Evolutionary conservation across 2,113 vertebrate species (phyloP).

Genomic region (Leptodactylus fuscus): DNA sequence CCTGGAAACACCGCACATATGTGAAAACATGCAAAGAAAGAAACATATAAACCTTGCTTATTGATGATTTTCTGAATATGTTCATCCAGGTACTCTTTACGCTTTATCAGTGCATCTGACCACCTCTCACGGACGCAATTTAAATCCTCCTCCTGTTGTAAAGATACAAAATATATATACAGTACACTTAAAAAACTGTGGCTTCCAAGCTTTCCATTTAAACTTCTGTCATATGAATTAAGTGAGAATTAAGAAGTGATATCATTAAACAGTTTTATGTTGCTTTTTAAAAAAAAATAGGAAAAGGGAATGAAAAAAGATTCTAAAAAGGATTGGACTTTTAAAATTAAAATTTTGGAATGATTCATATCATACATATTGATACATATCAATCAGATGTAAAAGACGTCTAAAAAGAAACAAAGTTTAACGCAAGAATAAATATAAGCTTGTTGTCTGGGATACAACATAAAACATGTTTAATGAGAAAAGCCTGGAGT

Average conservation of each 20-base stretch:
- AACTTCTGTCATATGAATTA: neutral
- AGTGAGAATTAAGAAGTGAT: constrained; percentile 43
- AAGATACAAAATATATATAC: constrained; percentile 45
- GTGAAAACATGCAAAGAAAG: neutral
- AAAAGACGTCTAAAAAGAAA: too few species aligned
- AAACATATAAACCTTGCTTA: constrained; percentile 82
- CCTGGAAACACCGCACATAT: too few species aligned
- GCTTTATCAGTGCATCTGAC: constrained; percentile 95
- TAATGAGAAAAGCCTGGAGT: constrained; percentile 31
- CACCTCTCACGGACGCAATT: constrained; percentile 92
- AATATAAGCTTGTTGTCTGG: too few species aligned
- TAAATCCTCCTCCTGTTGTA: constrained; percentile 91
- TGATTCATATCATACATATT: neutral
- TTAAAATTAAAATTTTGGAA: neutral
- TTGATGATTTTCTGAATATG: constrained; percentile 98
- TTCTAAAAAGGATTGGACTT: neutral
- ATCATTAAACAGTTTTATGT: constrained; percentile 64
- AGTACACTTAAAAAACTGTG: neutral
- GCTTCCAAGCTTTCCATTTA: neutral
- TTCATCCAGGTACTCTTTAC: constrained; percentile 93
- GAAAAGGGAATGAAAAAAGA: neutral
- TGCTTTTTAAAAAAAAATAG: constrained; percentile 56
- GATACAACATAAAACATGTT: constrained; percentile 57
- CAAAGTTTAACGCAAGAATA: too few species aligned
- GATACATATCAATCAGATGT: neutral